phyloP scores from a whole-genome alignment of 92 coral and sea anemone species.

The Phenganax stokvisi region DNA sequence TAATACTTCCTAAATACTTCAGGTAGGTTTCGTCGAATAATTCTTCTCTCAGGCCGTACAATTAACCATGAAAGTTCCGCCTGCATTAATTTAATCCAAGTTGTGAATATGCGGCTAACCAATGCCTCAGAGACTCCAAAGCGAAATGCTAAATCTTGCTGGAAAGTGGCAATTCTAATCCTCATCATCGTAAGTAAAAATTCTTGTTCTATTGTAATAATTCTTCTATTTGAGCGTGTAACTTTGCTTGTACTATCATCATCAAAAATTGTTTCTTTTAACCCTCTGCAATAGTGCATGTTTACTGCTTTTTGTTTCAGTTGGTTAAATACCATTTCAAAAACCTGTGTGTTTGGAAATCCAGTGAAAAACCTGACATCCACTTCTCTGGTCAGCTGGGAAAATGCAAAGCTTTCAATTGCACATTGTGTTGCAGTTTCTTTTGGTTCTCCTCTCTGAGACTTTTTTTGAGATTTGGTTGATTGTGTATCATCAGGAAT shows the following conservation, averaged over 20 bases:
- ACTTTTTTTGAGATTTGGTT: no score
- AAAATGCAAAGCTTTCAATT: slow-evolving; percentile 20
- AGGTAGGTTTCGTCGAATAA: slow-evolving; percentile 27
- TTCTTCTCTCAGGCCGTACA: slow-evolving; percentile 28
- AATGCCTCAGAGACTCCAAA: slow-evolving; percentile 30
- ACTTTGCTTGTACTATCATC: background rate
- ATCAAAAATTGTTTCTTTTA: slow-evolving; percentile 24
- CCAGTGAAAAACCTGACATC: slow-evolving; percentile 45
- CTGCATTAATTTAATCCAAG: slow-evolving; percentile 40
- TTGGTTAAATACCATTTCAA: slow-evolving; percentile 31
- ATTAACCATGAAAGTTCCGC: slow-evolving; percentile 38
- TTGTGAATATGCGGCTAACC: slow-evolving; percentile 35
- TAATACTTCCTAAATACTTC: background rate
- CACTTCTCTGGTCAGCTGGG: slow-evolving; percentile 35
- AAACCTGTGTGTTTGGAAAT: slow-evolving; percentile 32
- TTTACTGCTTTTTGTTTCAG: slow-evolving; percentile 28
- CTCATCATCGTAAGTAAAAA: slow-evolving; percentile 35
- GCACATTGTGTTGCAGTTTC: slow-evolving; percentile 1
- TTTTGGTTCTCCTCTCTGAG: no score
- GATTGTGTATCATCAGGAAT: background rate
- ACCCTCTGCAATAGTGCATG: slow-evolving; percentile 45
- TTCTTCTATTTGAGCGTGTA: background rate
- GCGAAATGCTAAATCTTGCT: slow-evolving; percentile 31
- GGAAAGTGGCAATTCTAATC: slow-evolving; percentile 27
- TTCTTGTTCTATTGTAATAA: slow-evolving; percentile 31